A percentile compares a stretch with the other conserved stretches of the same genome.
phyloP scores from a whole-genome alignment of 2,888 invertebrate species.

The Campoplex capitator region DNA sequence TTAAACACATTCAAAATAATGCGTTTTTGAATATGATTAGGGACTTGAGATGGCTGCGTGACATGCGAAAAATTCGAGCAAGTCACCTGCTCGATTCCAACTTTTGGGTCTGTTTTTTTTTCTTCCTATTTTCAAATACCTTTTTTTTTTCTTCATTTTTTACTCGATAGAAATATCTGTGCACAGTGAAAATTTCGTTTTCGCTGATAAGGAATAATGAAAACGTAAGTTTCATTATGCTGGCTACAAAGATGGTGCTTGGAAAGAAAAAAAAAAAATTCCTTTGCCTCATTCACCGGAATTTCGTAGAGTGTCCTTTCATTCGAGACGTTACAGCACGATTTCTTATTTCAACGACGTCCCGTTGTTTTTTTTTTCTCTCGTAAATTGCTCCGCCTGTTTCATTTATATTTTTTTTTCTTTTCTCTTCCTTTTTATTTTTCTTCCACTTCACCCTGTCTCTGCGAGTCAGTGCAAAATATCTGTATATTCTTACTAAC shows the following conservation, averaged over 20 bases:
- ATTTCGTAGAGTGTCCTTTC: conserved; percentile 4
- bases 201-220: neutral
- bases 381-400: conserved; percentile 36
- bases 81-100: neutral
- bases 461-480: neutral
- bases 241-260: neutral
- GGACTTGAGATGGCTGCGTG: neutral
- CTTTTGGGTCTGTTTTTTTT: neutral
- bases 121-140: neutral
- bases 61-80: neutral
- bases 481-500: conserved; percentile 33
- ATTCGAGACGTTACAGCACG: conserved; percentile 14
- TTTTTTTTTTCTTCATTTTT: neutral
- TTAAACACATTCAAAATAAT: neutral
- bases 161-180: neutral
- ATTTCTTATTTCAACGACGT: conserved; percentile 37
- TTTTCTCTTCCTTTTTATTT: neutral
- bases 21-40: neutral
- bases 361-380: conserved; percentile 30
- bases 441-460: conserved; percentile 13
- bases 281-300: conserved; percentile 13
- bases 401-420: conserved; percentile 28
- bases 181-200: neutral
- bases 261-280: neutral
- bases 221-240: neutral